These are phyloP conservation scores for Oryzias curvinotus DNA, from an alignment of 2,113 vertebrate genomes.

Conservation along the genomic window DNA sequence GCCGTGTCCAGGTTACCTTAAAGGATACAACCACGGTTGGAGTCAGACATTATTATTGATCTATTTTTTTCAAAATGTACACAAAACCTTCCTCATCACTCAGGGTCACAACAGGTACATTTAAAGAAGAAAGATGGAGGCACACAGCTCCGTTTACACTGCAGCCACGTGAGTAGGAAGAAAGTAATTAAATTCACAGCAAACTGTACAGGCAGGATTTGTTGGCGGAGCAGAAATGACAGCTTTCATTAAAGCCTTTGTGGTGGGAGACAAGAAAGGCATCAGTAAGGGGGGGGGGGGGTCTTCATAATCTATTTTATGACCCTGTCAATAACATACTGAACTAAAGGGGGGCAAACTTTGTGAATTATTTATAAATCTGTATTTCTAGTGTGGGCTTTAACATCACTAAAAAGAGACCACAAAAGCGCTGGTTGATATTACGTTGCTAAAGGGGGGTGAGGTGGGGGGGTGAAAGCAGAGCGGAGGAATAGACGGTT, in stretches of 20 bases:
- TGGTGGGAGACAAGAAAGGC: conserved; percentile 19
- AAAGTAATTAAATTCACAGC: conserved; percentile 30
- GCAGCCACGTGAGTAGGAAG: conserved; percentile 14
- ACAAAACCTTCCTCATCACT: conserved; percentile 10
- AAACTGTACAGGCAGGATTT: conserved; percentile 30
- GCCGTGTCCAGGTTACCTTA: no score
- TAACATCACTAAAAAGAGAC: conserved; percentile 62
- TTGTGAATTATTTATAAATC: conserved; percentile 74
- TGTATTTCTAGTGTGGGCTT: conserved; percentile 55
- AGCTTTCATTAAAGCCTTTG: conserved; percentile 58
- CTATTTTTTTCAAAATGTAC: conserved; percentile 1
- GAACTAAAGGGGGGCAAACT: conserved; percentile 63
- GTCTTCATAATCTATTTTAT: conserved; percentile 63
- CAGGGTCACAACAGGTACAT: conserved; percentile 9
- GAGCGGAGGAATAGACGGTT: conserved; percentile 38
- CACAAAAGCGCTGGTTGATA: conserved; percentile 60
- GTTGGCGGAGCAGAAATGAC: conserved; percentile 49
- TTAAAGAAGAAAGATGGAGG: not conserved
- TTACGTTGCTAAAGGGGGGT: conserved; percentile 51
- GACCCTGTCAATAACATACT: conserved; percentile 68
- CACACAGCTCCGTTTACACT: conserved; percentile 5
- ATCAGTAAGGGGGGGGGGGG: conserved; percentile 35
- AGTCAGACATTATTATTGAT: no score
- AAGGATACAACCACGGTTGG: no score
- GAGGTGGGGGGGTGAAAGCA: conserved; percentile 46